Conservation (phyloP, 2,888 invertebrate genomes). For the Gari tellinella region DNA sequence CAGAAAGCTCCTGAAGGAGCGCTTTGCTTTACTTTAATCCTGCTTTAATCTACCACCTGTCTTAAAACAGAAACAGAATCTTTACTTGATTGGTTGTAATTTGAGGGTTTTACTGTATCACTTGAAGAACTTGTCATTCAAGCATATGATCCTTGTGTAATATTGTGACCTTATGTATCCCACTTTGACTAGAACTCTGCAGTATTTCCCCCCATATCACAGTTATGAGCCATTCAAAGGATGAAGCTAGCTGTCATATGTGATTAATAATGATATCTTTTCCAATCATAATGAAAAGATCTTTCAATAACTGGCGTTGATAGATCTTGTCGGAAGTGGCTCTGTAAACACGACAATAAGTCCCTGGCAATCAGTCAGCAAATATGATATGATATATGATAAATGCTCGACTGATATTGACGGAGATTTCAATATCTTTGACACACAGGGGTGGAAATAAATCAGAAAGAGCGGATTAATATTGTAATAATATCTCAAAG, state of each 20-base stretch:
- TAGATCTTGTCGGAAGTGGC: slow-evolving; percentile 34
- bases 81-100: no score
- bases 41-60: no score
- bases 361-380: slow-evolving; percentile 54
- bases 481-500: slow-evolving; percentile 41
- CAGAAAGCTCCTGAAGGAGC: no score
- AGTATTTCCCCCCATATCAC: no score
- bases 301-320: slow-evolving; percentile 36
- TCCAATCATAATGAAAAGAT: slow-evolving; percentile 41
- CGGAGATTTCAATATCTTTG: slow-evolving; percentile 30
- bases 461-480: slow-evolving; percentile 37
- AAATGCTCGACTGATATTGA: slow-evolving; percentile 46
- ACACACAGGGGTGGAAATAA: slow-evolving; percentile 23
- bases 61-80: no score
- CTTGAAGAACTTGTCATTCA: no score
- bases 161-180: no score
- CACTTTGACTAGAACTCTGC: no score
- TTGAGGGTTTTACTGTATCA: no score
- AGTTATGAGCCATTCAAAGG: no score
- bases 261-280: slow-evolving; percentile 27
- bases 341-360: slow-evolving; percentile 48
- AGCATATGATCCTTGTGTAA: no score
- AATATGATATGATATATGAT: slow-evolving; percentile 63
- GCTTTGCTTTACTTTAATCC: no score
- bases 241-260: slow-evolving; percentile 18